Evolutionary conservation across 2,113 vertebrate species (phyloP), one percentile per base, ranked within the genome.

Genomic region (Protobothrops flavoviridis): DNA sequence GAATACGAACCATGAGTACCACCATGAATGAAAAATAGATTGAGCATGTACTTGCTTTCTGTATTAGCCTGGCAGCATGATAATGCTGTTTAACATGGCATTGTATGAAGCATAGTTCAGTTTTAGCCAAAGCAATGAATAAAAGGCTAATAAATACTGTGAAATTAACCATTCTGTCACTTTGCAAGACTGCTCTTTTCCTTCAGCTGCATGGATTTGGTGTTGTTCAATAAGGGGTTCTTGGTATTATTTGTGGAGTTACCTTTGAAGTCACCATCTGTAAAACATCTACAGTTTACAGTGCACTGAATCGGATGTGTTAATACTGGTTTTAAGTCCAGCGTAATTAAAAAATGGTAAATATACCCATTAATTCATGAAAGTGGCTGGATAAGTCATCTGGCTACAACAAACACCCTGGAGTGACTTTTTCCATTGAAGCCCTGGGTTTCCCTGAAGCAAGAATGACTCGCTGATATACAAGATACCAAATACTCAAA

Each of bases 341-440:
- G 3, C 39, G n/a, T 43, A 93, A 90, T 43, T 93, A 91, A 88
- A 59, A 59, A 94, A 48, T 92, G 90, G 45, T 93, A 24, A 92
- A 86, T 13, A 43, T 90, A 92, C 29, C 61, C 86, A 64, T 94
- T 86, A 61, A 89, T 1, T 94, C 21, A 59, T 90, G 87, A 90
- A 64, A 56, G 20, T 95, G 91, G 87, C 91, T 95, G 81, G 45
- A 86, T 93, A 55, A 93, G n/a, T 90, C 88, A 93, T 90, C 87
- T 93, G 91, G 89, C 81, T 93, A 39, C 53, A 87, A 93, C 93
- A 92, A 92, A 85, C n/a, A 26, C 91, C 89, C 90, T 93, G 48
- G 91, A 43, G 85, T 29, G 91, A 56, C 26, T 94, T 89, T 95
- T 93, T 33, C 88, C 33, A 85, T 92, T 95, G 92, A 90, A 92